phyloP scores from a whole-genome alignment of 2,113 vertebrate species.

The Herpetotheres cachinnans region DNA sequence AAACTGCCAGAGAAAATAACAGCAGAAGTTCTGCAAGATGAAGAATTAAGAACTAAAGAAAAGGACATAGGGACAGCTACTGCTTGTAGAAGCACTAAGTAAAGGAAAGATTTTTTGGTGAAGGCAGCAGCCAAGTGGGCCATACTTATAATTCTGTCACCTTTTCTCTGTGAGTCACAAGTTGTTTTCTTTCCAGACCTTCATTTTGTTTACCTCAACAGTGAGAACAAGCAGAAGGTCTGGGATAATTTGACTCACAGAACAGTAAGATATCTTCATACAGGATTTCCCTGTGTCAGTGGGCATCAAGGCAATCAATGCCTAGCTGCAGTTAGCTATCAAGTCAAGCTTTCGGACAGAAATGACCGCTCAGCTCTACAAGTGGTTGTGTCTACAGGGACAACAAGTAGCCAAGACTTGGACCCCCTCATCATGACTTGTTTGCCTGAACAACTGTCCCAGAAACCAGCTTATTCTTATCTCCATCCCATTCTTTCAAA shows the following conservation, averaged over 20 bases:
- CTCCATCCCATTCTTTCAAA: background rate
- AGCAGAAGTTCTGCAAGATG: background rate
- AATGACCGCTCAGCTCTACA: background rate
- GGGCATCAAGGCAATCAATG: background rate
- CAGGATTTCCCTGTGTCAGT: background rate
- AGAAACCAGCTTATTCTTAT: background rate
- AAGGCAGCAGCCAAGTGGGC: background rate
- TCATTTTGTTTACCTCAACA: background rate
- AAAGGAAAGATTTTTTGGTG: background rate
- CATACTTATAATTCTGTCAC: background rate
- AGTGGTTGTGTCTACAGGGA: background rate
- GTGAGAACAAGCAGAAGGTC: background rate
- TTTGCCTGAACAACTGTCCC: background rate
- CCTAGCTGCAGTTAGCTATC: background rate
- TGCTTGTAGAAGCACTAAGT: background rate
- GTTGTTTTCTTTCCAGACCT: background rate
- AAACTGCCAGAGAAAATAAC: constrained; percentile 44
- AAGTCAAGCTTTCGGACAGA: background rate
- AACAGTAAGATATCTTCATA: background rate
- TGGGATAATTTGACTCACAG: background rate
- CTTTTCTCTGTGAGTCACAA: background rate
- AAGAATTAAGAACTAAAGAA: background rate
- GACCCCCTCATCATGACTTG: background rate
- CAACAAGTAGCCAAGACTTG: background rate
- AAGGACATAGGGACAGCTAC: background rate